Conservation (phyloP, 1,140 invertebrate species). For the Apis laboriosa region DNA sequence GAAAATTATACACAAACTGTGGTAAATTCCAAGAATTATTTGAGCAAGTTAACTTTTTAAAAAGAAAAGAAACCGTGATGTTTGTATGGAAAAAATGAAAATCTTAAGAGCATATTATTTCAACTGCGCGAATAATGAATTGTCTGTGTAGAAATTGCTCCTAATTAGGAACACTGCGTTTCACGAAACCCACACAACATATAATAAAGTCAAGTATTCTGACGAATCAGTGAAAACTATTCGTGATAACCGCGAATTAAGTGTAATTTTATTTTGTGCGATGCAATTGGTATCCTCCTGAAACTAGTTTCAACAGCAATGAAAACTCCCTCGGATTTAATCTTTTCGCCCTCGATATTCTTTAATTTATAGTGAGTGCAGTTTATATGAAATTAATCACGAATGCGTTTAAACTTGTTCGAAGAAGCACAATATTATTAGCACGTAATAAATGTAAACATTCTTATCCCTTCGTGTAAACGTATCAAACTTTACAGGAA, state of each 20-base stretch:
- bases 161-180: slow-evolving; percentile 22
- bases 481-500: neutral
- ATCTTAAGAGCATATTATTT: neutral
- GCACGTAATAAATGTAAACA: neutral
- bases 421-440: neutral
- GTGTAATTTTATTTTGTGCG: neutral
- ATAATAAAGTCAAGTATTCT: neutral
- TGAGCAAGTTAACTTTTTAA: neutral
- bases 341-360: slow-evolving; percentile 57
- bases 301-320: slow-evolving; percentile 26
- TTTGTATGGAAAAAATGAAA: neutral
- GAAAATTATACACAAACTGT: neutral
- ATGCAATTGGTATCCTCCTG: neutral
- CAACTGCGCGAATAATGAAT: slow-evolving; percentile 9
- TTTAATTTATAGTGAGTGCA: slow-evolving; percentile 68
- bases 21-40: neutral
- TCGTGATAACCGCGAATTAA: neutral
- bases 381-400: slow-evolving; percentile 11
- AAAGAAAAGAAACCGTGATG: neutral
- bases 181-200: neutral
- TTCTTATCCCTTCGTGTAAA: neutral
- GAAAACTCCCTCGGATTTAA: slow-evolving; percentile 56
- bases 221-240: neutral
- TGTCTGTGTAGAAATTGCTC: slow-evolving; percentile 14
- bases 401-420: neutral